Base-by-base conservation (phyloP, 2,113 vertebrate genomes). In the Bubo bubo region DNA sequence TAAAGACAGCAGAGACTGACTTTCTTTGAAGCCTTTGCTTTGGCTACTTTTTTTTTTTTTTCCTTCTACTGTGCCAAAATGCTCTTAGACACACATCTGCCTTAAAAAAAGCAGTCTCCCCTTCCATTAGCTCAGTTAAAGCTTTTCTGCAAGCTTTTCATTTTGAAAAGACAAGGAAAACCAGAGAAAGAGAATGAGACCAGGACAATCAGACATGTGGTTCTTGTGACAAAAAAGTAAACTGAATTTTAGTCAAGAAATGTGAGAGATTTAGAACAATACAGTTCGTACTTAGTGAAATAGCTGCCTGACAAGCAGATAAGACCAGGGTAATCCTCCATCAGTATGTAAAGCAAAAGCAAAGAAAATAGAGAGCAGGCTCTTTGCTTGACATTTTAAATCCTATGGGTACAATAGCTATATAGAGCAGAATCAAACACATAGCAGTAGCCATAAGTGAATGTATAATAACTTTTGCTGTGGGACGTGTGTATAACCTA, bases 321-420 rank as follows among this genome's bases (percentile, higher is more conserved):
- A 97, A 96, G 72, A 97, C 80, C 64, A 62, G 23, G 20, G 91
- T 98, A 97, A 98, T 97, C 97, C 97, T 96, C 93, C 93, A 79
- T 95, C 93, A 92, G 66, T 96, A 80, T 66, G 79, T 94, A 96
- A 90, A 95, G 95, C 93, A 97, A 93, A 87, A 95, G 95, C 84
- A 97, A 96, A 97, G 93, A 97, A 98, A 98, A 97, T 93, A 97
- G 60, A 92, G 43, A 91, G 95, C 70, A 95, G 86, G 13, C 81
- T 96, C 86, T 96, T 86, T 90, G 93, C 86, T 95, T 97, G 98
- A 97, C 97, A 98, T 16, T 95, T 96, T 97, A 97, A 98, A 97
- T 97, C 97, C 97, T 80, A 63, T 52, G 77, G 39, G 86, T 95
- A 94, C 91, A 96, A 94, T 93, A 93, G 77, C 73, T 71, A 10